phyloP scores from a whole-genome alignment of 2,113 vertebrate genomes.

The Apistogramma diplotaenia region DNA sequence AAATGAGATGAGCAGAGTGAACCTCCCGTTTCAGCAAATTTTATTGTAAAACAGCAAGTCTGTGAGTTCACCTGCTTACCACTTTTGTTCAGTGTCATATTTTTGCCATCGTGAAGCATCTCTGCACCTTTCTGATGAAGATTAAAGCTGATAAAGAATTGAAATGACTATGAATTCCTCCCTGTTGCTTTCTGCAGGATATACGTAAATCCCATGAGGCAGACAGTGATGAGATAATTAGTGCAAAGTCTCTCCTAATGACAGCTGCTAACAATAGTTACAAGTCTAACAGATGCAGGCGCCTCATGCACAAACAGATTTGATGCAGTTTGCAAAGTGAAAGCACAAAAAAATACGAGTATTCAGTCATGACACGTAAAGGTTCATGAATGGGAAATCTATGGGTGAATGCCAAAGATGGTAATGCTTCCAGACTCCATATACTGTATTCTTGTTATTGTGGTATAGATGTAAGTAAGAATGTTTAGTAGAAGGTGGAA shows the following conservation, averaged over 20 bases:
- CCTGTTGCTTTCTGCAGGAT: constrained; percentile 23
- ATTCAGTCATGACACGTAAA: not conserved
- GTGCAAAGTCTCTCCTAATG: constrained; percentile 55
- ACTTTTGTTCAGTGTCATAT: constrained; percentile 19
- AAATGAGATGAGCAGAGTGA: constrained; percentile 54
- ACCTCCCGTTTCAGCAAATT: constrained; percentile 45
- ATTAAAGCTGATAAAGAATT: constrained; percentile 26
- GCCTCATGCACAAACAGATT: constrained; percentile 31
- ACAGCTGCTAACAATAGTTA: constrained; percentile 54
- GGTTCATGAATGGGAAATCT: not conserved
- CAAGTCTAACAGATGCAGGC: constrained; percentile 48
- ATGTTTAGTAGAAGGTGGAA: too few relatives aligned
- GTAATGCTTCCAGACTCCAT: not conserved
- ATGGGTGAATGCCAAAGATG: not conserved
- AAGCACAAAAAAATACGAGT: not conserved
- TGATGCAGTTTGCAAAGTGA: constrained; percentile 29
- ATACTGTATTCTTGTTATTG: not conserved
- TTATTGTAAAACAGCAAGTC: constrained; percentile 11
- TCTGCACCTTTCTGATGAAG: constrained; percentile 14
- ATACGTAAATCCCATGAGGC: constrained; percentile 35
- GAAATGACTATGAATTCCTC: constrained; percentile 18
- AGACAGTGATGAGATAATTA: constrained; percentile 64
- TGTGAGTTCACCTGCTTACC: constrained; percentile 33
- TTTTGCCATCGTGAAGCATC: constrained; percentile 24
- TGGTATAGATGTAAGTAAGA: not conserved